Conservation (phyloP, 2,113 vertebrate species). For the Syrrhaptes paradoxus region DNA sequence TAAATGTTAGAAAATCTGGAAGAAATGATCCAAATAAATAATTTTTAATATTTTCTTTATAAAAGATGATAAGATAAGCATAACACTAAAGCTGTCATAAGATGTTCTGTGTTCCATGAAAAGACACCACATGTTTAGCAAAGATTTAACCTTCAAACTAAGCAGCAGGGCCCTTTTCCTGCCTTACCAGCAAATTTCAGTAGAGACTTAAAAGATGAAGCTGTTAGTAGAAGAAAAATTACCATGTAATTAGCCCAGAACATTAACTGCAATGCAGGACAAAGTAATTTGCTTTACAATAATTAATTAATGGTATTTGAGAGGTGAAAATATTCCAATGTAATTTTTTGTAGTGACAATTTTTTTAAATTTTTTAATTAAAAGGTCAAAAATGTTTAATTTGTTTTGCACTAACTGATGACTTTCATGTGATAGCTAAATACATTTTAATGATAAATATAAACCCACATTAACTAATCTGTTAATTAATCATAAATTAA, state of each 20-base stretch:
- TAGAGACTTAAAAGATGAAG: background rate
- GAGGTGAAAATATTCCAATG: background rate
- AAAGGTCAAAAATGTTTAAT: background rate
- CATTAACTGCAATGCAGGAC: background rate
- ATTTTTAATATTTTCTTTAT: background rate
- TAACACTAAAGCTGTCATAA: background rate
- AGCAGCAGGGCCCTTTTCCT: background rate
- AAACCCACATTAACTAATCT: background rate
- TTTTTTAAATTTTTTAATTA: background rate
- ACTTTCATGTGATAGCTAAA: background rate
- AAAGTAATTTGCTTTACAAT: background rate
- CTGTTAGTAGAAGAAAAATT: background rate
- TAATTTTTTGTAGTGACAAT: background rate
- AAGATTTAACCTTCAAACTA: background rate
- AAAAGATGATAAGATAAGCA: background rate
- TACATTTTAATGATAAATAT: background rate
- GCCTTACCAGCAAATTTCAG: background rate
- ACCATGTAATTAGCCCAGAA: background rate
- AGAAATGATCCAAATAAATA: background rate
- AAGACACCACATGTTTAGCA: background rate
- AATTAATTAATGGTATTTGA: background rate
- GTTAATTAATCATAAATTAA: background rate
- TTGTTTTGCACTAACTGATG: background rate
- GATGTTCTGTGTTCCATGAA: background rate
- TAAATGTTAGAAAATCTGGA: background rate